phyloP scores from a whole-genome alignment of 2,888 invertebrate species.

The Sminthurides aquaticus region DNA sequence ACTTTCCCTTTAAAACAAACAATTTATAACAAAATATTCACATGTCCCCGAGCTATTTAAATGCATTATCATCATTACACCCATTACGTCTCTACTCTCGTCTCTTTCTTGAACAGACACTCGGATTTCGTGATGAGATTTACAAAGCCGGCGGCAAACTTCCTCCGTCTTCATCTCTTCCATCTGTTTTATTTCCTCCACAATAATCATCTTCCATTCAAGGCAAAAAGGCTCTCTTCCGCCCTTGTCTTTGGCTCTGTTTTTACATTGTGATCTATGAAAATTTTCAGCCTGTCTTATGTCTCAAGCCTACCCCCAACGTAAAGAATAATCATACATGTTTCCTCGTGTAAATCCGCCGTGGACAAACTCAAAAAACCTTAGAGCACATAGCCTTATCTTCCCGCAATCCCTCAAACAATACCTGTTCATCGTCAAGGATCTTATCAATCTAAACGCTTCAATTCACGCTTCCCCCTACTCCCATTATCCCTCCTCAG shows the following conservation, averaged over 20 bases:
- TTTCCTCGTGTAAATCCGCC: no score
- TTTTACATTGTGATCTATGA: background rate
- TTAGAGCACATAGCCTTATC: no score
- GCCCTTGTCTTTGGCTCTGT: background rate
- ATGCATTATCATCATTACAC: background rate
- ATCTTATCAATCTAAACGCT: no score
- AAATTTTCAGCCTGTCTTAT: background rate
- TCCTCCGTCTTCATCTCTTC: background rate
- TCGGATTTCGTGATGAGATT: background rate
- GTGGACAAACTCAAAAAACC: no score
- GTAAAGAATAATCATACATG: no score
- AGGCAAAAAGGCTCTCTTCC: no score
- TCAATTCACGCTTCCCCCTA: no score
- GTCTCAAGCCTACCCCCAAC: no score
- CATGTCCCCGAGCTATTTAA: background rate
- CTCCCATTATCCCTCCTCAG: no score
- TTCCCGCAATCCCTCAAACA: no score
- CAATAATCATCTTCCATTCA: background rate
- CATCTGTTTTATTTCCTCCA: background rate
- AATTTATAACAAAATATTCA: background rate
- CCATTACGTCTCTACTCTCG: background rate
- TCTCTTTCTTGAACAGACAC: background rate
- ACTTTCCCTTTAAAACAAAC: conserved; percentile 9
- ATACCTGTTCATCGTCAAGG: background rate
- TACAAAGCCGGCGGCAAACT: background rate